These are phyloP conservation scores for Globodera rostochiensis DNA, from an alignment of 1,140 invertebrate species.

Conservation along the genomic window DNA sequence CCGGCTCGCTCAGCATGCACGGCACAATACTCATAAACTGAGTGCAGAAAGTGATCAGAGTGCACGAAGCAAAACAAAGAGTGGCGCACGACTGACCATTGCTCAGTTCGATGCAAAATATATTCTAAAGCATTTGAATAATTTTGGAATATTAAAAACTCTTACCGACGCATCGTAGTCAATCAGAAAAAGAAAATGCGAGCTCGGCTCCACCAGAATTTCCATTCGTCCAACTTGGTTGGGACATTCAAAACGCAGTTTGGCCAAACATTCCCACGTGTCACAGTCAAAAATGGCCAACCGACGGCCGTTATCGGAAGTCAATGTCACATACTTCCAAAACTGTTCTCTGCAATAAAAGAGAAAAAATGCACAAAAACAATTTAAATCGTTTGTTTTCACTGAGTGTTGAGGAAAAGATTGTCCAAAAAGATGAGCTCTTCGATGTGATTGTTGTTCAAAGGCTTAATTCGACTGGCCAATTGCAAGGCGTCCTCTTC, in stretches of 20 bases:
- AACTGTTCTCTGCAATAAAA: slow-evolving; percentile 33
- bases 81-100: slow-evolving; percentile 21
- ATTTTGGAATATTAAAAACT: slow-evolving; percentile 5
- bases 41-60: slow-evolving; percentile 34
- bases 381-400: slow-evolving; percentile 8
- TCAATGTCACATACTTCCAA: slow-evolving; percentile 45
- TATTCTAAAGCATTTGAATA: slow-evolving; percentile 31
- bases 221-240: slow-evolving; percentile 35
- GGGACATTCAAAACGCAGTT: slow-evolving; percentile 42
- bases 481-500: slow-evolving; percentile 30
- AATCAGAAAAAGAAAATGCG: slow-evolving; percentile 39
- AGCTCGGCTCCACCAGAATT: slow-evolving; percentile 32
- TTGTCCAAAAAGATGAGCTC: slow-evolving; percentile 50
- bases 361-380: too few relatives aligned
- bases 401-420: slow-evolving; percentile 33
- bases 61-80: slow-evolving; percentile 46
- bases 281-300: slow-evolving; percentile 47
- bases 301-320: slow-evolving; percentile 43
- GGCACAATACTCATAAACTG: slow-evolving; percentile 42
- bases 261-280: slow-evolving; percentile 44
- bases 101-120: slow-evolving; percentile 43
- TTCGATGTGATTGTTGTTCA: slow-evolving; percentile 40
- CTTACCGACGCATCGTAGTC: slow-evolving; percentile 42
- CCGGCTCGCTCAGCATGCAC: slow-evolving; percentile 1
- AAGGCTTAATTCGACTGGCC: slow-evolving; percentile 33